Evolutionary conservation across 2,113 vertebrate species (phyloP).

Genomic region (Trachemys scripta): DNA sequence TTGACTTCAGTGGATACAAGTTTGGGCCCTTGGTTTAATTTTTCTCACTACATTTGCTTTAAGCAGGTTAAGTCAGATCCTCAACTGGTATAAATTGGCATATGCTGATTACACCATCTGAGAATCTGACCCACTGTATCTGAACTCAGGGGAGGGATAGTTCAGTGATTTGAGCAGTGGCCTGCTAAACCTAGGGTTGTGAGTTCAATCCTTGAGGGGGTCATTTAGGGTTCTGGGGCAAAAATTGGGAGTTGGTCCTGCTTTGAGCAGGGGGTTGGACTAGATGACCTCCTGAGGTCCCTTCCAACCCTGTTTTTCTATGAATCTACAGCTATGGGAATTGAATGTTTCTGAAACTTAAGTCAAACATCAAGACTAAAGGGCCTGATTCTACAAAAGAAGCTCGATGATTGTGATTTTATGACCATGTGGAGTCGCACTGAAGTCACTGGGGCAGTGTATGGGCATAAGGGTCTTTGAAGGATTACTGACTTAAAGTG

Average conservation of each 20-base stretch:
- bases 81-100: conserved; percentile 34
- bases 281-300: too few relatives aligned
- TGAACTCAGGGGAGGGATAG: neutral
- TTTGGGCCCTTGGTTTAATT: neutral
- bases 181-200: too few relatives aligned
- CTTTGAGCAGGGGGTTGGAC: too few relatives aligned
- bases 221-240: too few relatives aligned
- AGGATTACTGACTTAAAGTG: neutral
- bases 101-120: conserved; percentile 19
- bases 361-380: neutral
- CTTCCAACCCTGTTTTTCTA: too few relatives aligned
- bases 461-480: neutral
- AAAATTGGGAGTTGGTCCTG: too few relatives aligned
- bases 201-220: too few relatives aligned
- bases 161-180: too few relatives aligned
- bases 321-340: rapidly evolving
- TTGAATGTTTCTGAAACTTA: neutral
- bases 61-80: conserved; percentile 10
- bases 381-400: neutral
- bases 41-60: neutral
- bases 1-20: neutral
- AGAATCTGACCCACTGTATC: conserved; percentile 5
- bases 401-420: neutral
- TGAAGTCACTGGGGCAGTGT: neutral
- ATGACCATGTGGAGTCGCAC: neutral